A percentile compares a stretch with the other conserved stretches of the same genome.
phyloP scores from a whole-genome alignment of 2,888 invertebrate genomes.

The Napeogenes sylphis region DNA sequence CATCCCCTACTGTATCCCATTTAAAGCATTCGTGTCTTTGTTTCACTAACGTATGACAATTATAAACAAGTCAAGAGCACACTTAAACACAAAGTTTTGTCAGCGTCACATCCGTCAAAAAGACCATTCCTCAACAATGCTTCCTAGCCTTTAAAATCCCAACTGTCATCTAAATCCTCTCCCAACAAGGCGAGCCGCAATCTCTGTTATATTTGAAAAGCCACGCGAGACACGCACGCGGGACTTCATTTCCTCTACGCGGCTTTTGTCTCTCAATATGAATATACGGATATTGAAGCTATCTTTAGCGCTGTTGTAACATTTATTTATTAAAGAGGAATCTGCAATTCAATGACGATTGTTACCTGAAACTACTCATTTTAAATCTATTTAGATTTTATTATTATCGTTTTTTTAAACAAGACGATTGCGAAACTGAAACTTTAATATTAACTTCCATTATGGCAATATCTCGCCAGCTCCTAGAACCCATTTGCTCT shows the following conservation, averaged over 20 bases:
- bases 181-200: background rate
- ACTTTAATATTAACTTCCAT: no score
- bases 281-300: background rate
- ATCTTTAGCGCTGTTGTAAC: background rate
- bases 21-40: no score
- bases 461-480: background rate
- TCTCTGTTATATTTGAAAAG: background rate
- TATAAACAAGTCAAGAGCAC: background rate
- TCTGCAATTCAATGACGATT: no score
- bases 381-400: no score
- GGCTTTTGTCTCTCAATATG: slow-evolving; percentile 1
- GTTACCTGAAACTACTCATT: no score
- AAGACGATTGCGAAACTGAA: no score
- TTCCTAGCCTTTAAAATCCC: background rate
- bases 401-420: no score
- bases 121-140: background rate
- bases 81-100: background rate
- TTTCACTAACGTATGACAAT: no score
- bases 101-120: background rate
- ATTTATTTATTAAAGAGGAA: background rate
- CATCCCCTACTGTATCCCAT: no score
- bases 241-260: background rate
- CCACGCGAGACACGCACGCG: background rate
- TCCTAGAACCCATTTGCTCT: slow-evolving; percentile 1
- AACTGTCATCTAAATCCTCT: background rate